phyloP scores from a whole-genome alignment of 2,888 invertebrate species.

The Linnaemya vulpina region DNA sequence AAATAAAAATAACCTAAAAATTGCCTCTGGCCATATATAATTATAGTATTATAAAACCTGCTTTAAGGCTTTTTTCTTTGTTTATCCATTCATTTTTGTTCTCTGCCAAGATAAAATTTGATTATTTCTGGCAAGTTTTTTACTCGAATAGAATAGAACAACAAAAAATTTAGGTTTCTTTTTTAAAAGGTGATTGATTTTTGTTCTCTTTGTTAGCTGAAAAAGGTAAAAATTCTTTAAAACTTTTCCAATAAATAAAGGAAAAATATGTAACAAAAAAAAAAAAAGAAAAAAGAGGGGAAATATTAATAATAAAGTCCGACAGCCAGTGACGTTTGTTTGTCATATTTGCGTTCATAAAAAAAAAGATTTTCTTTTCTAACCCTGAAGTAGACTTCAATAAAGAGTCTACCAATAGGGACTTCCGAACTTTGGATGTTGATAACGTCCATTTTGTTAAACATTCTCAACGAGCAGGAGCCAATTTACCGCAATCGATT shows the following conservation, averaged over 20 bases:
- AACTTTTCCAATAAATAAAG: not conserved
- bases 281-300: not conserved
- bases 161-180: not conserved
- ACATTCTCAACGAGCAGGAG: too few relatives aligned
- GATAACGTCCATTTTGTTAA: too few relatives aligned
- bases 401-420: too few relatives aligned
- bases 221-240: not conserved
- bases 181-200: slow-evolving; percentile 29
- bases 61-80: slow-evolving; percentile 4
- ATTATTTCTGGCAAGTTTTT: slow-evolving; percentile 11
- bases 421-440: too few relatives aligned
- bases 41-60: not conserved
- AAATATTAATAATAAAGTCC: not conserved
- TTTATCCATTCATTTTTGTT: slow-evolving; percentile 25
- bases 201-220: slow-evolving; percentile 8
- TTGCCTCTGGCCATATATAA: slow-evolving; percentile 5
- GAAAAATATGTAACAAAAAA: not conserved
- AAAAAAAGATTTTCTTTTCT: too few relatives aligned
- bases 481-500: too few relatives aligned
- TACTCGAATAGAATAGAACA: not conserved
- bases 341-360: not conserved
- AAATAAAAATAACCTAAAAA: not conserved
- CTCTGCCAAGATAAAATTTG: slow-evolving; percentile 11
- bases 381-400: too few relatives aligned
- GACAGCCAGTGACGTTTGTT: not conserved